These are phyloP conservation scores for Gastracanthus pulcherrimus DNA, from an alignment of 2,888 invertebrate genomes.

Conservation along the genomic window DNA sequence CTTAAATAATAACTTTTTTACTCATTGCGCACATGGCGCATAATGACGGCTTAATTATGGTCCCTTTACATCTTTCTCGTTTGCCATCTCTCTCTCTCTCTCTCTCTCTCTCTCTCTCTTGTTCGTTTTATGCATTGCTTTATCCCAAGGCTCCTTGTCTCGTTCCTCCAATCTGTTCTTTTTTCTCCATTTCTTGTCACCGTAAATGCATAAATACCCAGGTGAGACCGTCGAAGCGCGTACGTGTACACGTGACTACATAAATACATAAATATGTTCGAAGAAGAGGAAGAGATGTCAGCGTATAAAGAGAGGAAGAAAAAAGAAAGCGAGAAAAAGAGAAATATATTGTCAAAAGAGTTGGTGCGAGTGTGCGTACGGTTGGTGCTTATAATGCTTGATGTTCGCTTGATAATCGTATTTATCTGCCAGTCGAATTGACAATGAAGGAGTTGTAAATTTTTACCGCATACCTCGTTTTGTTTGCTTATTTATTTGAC, in stretches of 20 bases:
- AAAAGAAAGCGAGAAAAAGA: background rate
- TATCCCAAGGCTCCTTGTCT: too few relatives aligned
- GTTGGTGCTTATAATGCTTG: background rate
- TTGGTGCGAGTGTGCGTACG: constrained; percentile 33
- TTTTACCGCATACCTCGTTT: background rate
- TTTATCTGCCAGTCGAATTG: background rate
- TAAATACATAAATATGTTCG: constrained; percentile 59
- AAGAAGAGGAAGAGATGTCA: background rate
- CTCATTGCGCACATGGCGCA: constrained; percentile 70
- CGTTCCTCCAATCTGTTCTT: background rate
- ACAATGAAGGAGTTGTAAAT: background rate
- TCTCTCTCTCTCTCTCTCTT: constrained; percentile 34
- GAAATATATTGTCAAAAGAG: background rate
- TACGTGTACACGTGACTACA: constrained; percentile 67
- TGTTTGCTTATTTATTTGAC: constrained; percentile 9
- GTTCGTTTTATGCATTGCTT: too few relatives aligned
- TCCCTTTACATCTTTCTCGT: constrained; percentile 64
- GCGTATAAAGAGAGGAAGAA: background rate
- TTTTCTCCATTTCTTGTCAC: constrained; percentile 3
- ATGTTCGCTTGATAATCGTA: background rate
- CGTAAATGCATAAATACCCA: constrained; percentile 20
- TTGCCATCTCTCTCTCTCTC: constrained; percentile 17
- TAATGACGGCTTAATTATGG: constrained; percentile 74
- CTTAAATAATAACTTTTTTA: constrained; percentile 72
- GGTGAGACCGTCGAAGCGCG: constrained; percentile 38